Evolutionary conservation across 2,113 vertebrate species (phyloP).

Genomic region (Dolichotis patagonum): DNA sequence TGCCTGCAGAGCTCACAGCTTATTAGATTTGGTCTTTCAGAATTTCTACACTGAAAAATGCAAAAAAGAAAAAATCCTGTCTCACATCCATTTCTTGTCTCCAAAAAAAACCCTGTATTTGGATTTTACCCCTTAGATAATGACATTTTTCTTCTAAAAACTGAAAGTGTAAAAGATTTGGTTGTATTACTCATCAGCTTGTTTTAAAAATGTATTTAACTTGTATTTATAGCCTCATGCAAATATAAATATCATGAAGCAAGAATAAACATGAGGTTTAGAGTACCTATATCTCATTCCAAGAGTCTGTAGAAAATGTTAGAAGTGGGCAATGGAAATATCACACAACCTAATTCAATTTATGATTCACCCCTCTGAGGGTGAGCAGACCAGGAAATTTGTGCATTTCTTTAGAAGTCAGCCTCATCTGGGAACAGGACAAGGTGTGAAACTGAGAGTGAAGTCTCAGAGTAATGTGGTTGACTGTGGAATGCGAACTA

Average conservation of each 20-base stretch:
- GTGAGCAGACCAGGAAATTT: constrained; percentile 66
- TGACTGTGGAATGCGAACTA: constrained; percentile 71
- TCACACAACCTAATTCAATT: constrained; percentile 77
- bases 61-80: neutral
- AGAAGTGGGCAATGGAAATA: constrained; percentile 81
- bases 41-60: constrained; percentile 41
- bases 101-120: constrained; percentile 60
- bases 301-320: constrained; percentile 80
- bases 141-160: constrained; percentile 69
- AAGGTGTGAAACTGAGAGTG: constrained; percentile 76
- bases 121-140: constrained; percentile 68
- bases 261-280: constrained; percentile 81
- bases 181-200: constrained; percentile 74
- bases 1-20: neutral
- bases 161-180: constrained; percentile 69
- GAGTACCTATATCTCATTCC: constrained; percentile 68
- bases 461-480: constrained; percentile 56
- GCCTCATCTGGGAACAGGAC: constrained; percentile 73
- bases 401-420: constrained; percentile 73
- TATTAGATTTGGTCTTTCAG: neutral
- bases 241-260: constrained; percentile 81
- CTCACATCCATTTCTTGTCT: constrained; percentile 60
- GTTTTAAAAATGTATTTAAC: constrained; percentile 77
- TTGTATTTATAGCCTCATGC: constrained; percentile 79
- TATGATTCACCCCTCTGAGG: constrained; percentile 68